Evolutionary conservation across 2,888 invertebrate species (phyloP).

Genomic region (Acrocyrtus sp.): DNA sequence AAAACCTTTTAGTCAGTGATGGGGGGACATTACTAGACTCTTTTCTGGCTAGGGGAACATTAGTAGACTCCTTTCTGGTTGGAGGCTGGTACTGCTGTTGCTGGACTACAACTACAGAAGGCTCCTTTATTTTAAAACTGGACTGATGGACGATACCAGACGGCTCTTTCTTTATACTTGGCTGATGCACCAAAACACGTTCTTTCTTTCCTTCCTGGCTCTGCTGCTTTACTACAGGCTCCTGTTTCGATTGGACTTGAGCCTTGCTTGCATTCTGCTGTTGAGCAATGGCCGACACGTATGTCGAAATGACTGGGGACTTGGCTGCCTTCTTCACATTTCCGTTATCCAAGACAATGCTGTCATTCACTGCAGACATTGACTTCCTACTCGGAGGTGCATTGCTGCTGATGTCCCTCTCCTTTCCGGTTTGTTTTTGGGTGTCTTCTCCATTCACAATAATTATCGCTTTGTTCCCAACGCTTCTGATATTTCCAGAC

Average conservation of each 20-base stretch:
- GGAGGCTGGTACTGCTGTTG: no score
- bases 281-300: slow-evolving; percentile 35
- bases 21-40: no score
- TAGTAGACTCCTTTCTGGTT: no score
- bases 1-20: no score
- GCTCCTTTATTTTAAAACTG: no score
- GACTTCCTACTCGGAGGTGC: not conserved
- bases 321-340: slow-evolving; percentile 7
- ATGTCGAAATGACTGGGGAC: slow-evolving; percentile 28
- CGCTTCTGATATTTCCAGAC: slow-evolving; percentile 53
- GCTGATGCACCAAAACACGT: slow-evolving; percentile 4
- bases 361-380: not conserved
- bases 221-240: slow-evolving; percentile 9
- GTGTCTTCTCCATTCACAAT: slow-evolving; percentile 55
- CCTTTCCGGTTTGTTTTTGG: not conserved
- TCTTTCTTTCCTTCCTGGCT: not conserved
- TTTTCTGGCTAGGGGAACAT: no score
- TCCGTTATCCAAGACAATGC: slow-evolving; percentile 15
- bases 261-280: no score
- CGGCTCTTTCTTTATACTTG: slow-evolving; percentile 9
- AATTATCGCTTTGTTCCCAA: slow-evolving; percentile 62
- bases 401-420: not conserved
- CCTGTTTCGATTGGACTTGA: no score
- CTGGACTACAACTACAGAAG: no score
- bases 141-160: no score